Percentiles rank a stretch among this genome's conserved stretches.
These are phyloP conservation scores for Muschampia plurimacula DNA, from an alignment of 2,888 invertebrate species.

Conservation along the genomic window DNA sequence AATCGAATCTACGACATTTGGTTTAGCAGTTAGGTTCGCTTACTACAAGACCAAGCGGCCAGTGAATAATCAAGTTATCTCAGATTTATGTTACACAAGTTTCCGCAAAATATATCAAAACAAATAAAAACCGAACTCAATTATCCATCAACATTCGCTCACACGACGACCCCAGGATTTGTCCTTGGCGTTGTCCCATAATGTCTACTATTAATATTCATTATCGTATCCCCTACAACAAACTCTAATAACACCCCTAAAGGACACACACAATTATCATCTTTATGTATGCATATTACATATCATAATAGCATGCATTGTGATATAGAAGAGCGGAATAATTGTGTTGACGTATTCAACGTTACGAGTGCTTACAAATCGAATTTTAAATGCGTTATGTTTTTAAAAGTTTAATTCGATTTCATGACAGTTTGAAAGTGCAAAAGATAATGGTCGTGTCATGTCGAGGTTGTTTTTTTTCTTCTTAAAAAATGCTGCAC, in stretches of 20 bases:
- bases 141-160: conserved; percentile 34
- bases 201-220: conserved; percentile 42
- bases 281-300: conserved; percentile 28
- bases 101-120: conserved; percentile 13
- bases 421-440: conserved; percentile 35
- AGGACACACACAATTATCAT: conserved; percentile 32
- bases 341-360: conserved; percentile 30
- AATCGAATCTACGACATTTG: no score
- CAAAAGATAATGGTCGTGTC: background rate
- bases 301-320: conserved; percentile 20
- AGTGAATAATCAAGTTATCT: no score
- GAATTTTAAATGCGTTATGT: conserved; percentile 40
- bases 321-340: conserved; percentile 17
- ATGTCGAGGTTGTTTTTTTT: background rate
- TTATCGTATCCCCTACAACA: conserved; percentile 31
- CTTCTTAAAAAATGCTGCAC: background rate
- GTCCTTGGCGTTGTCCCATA: conserved; percentile 32
- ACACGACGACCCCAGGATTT: conserved; percentile 20
- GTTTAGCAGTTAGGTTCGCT: no score
- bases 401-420: conserved; percentile 41
- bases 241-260: conserved; percentile 26
- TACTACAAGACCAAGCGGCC: no score
- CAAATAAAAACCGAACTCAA: conserved; percentile 22
- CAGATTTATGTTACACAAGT: background rate
- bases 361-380: conserved; percentile 39